Percentiles rank a stretch among this genome's conserved stretches.
These are phyloP conservation scores for Tiliqua scincoides DNA, from an alignment of 2,113 vertebrate genomes.

Conservation along the genomic window DNA sequence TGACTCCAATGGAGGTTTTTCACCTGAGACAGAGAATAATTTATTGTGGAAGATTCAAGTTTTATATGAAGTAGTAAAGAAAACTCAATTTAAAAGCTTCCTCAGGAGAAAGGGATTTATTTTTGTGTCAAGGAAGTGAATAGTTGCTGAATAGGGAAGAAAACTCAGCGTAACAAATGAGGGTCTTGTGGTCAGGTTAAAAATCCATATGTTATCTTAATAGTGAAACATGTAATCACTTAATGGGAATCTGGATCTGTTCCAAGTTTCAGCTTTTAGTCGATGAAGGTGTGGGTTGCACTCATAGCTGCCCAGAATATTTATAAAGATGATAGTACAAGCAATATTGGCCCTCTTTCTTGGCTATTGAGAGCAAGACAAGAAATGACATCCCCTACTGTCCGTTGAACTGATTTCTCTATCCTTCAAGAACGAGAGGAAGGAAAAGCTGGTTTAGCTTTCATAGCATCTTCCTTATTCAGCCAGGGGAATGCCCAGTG, in stretches of 20 bases:
- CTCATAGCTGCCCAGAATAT: background rate
- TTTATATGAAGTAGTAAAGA: slow-evolving; percentile 33
- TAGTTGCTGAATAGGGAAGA: slow-evolving; percentile 28
- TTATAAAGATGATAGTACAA: background rate
- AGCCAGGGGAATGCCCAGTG: background rate
- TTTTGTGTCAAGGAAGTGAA: background rate
- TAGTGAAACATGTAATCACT: background rate
- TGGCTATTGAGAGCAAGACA: background rate
- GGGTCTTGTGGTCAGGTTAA: slow-evolving; percentile 26
- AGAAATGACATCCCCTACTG: background rate
- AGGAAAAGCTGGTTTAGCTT: background rate
- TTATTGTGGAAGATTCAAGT: slow-evolving; percentile 17
- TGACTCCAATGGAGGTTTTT: slow-evolving; percentile 18
- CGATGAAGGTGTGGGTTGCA: slow-evolving; percentile 1
- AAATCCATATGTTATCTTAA: background rate
- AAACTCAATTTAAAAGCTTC: slow-evolving; percentile 29
- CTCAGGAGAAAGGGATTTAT: background rate
- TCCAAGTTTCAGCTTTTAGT: slow-evolving; percentile 9
- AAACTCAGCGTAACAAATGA: background rate
- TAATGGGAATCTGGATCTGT: slow-evolving; percentile 11
- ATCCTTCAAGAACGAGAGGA: background rate
- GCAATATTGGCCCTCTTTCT: background rate
- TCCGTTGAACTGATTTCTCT: background rate
- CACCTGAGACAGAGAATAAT: slow-evolving; percentile 4
- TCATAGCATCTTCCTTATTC: background rate